Base-by-base conservation (phyloP, 2,113 vertebrate genomes). In the Leucosticte australis region DNA sequence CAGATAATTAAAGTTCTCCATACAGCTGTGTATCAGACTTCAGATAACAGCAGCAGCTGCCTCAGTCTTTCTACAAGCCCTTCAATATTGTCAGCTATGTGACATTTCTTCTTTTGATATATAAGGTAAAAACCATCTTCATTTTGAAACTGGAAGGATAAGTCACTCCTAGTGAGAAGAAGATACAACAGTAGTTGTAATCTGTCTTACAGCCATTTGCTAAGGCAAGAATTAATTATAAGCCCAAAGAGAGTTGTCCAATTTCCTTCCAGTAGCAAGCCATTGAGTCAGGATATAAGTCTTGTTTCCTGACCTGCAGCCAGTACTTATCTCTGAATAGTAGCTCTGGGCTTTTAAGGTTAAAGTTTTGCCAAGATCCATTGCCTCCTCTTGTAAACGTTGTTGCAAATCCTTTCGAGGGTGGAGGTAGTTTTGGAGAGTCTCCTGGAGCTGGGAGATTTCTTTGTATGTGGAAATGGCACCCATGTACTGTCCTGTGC, bases 381-480 rank as follows among this genome's bases (percentile, higher is more conserved):
- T 83, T 52, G 31, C 27, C 74, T 64, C 1, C 1, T 49, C 55
- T 87, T 82, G 69, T 35, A 74, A 71, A 62, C 4, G 14, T 82
- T 35, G 11, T 90, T 82, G 33, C 33, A 46, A 71, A 28, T 18
- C 10, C 47, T 87, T 89, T 84, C 55, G 4, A 35, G 39, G 24
- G 19, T 0, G 0, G 39, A 76, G 7, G 20, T 68, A 0, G 37
- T 57, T 65, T 11, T 3, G 6, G 28, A 62, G 31, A 74, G 4
- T 19, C 7, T 81, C 37, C 37, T 0, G 0, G 46, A 62, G 19
- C 33, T 28, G 17, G 0, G 4, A 62, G 35, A 35, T 37, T 50
- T 87, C n/a, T 77, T 62, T 63, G 15, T 20, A 13, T 35, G 56
- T 78, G 74, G 70, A 84, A 57, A 59, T 50, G 19, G 46, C 4